These are phyloP conservation scores for Lypha dubia DNA, from an alignment of 2,888 invertebrate genomes.

Conservation along the genomic window DNA sequence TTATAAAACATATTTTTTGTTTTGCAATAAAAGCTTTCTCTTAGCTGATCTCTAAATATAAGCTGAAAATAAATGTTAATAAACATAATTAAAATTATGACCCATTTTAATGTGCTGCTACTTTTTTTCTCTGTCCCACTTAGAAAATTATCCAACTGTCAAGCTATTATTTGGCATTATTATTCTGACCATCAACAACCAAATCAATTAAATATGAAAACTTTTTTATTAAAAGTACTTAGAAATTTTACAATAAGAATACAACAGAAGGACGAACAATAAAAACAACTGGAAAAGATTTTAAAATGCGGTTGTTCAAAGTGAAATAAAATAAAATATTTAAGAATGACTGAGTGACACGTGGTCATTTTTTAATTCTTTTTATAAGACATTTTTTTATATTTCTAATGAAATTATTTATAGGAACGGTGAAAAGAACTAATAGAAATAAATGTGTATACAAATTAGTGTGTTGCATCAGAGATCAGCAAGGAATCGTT, in stretches of 20 bases:
- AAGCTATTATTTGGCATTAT: not conserved
- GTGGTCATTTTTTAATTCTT: no score
- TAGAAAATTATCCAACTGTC: not conserved
- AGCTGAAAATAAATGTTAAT: slow-evolving; percentile 22
- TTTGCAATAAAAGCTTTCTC: not conserved
- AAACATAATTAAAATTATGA: slow-evolving; percentile 37
- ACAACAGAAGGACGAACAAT: not conserved
- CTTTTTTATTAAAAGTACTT: slow-evolving; percentile 7
- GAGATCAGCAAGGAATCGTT: no score
- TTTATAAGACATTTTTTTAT: no score
- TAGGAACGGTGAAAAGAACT: no score
- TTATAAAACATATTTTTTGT: not conserved
- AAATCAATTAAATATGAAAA: not conserved
- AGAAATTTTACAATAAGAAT: not conserved
- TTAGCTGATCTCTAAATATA: not conserved
- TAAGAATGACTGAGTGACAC: not conserved
- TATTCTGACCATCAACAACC: not conserved
- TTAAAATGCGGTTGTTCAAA: not conserved
- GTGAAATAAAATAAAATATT: not conserved
- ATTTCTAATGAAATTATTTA: no score
- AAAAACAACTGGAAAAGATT: not conserved
- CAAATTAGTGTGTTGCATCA: no score
- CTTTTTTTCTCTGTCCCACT: not conserved
- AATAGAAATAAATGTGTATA: no score
- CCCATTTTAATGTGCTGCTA: not conserved